Conservation (phyloP, 1,140 invertebrate genomes). For the Microplitis demolitor region DNA sequence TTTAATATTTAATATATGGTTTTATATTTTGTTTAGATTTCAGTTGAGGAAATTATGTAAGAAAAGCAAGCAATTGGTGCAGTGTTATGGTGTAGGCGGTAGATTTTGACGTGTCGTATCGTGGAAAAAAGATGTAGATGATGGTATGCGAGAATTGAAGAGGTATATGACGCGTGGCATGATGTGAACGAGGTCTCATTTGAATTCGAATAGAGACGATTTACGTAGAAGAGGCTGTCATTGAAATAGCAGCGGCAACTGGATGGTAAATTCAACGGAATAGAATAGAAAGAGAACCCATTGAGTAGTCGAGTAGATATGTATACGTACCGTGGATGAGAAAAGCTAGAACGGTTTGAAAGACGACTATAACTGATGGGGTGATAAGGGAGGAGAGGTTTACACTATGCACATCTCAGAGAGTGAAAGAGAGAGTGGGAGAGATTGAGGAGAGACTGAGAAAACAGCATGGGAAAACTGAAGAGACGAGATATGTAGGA, state of each 20-base stretch:
- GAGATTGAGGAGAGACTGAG: background rate
- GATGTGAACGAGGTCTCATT: conserved; percentile 35
- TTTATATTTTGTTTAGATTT: too few species aligned
- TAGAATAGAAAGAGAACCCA: background rate
- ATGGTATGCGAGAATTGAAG: background rate
- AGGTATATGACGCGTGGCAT: conserved; percentile 30
- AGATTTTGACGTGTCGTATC: background rate
- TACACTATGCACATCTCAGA: too few species aligned
- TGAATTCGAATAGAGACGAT: conserved; percentile 38
- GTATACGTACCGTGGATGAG: too few species aligned
- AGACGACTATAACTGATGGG: too few species aligned
- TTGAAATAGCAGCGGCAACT: conserved; percentile 26
- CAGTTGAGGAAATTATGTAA: too few species aligned
- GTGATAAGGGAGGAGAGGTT: too few species aligned
- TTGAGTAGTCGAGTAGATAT: too few species aligned
- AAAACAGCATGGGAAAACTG: background rate
- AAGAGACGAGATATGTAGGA: background rate
- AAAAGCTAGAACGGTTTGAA: too few species aligned
- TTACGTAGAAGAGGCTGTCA: conserved; percentile 35
- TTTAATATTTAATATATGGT: background rate
- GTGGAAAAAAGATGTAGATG: conserved; percentile 7
- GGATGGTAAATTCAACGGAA: background rate
- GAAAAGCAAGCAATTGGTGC: too few species aligned
- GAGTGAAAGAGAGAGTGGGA: background rate
- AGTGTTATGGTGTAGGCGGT: too few species aligned